phyloP scores from a whole-genome alignment of 2,888 invertebrate species.

The Petrolisthes cinctipes region DNA sequence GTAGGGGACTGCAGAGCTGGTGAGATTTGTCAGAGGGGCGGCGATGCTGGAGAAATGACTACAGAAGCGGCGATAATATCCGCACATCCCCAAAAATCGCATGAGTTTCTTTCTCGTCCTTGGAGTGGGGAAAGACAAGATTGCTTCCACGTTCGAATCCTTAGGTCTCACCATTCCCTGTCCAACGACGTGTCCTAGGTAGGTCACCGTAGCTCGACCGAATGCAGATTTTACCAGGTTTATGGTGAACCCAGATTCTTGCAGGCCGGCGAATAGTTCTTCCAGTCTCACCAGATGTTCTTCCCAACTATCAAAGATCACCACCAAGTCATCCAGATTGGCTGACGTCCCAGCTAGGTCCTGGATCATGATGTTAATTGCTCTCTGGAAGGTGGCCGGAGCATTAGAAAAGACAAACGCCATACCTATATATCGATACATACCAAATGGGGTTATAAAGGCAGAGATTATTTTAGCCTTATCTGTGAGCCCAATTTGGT shows the following conservation, averaged over 20 bases:
- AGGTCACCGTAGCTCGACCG: constrained; percentile 2
- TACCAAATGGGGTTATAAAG: constrained; percentile 10
- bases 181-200: constrained; percentile 5
- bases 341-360: neutral
- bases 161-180: neutral
- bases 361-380: constrained; percentile 3
- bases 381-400: neutral
- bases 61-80: neutral
- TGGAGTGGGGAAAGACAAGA: neutral
- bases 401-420: neutral
- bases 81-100: neutral
- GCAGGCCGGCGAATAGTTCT: neutral
- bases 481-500: constrained; percentile 1
- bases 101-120: neutral
- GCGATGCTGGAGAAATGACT: neutral
- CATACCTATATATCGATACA: neutral
- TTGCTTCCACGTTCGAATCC: neutral
- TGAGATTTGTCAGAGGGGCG: neutral
- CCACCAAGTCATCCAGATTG: constrained; percentile 30
- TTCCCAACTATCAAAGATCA: neutral
- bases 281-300: neutral
- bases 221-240: constrained; percentile 21
- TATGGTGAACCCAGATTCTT: neutral
- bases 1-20: neutral
- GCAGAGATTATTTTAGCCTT: neutral